Conservation (phyloP, 1,140 invertebrate genomes). For the Eciton burchellii region DNA sequence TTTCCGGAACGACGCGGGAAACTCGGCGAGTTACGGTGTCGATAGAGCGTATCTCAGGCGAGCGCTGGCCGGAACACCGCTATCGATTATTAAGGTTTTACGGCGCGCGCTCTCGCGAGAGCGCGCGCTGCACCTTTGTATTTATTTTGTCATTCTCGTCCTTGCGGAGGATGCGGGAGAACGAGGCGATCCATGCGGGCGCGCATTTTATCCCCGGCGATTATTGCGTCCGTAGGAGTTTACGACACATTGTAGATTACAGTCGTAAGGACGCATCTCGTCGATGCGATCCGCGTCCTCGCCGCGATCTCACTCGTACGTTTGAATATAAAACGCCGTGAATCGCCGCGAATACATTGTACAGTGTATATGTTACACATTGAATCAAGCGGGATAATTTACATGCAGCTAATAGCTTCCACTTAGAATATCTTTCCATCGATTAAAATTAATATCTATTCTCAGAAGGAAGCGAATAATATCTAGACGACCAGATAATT, state of each 20-base stretch:
- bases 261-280: slow-evolving; percentile 13
- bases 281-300: slow-evolving; percentile 17
- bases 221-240: slow-evolving; percentile 19
- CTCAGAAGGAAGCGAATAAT: not conserved
- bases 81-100: slow-evolving; percentile 15
- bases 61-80: too few species aligned
- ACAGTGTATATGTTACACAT: too few species aligned
- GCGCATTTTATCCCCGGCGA: slow-evolving; percentile 2
- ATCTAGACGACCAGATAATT: slow-evolving; percentile 9
- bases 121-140: not conserved
- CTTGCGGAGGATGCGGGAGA: slow-evolving; percentile 31
- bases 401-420: slow-evolving; percentile 18
- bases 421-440: not conserved
- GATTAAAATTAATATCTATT: slow-evolving; percentile 15
- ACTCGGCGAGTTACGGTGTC: too few species aligned
- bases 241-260: slow-evolving; percentile 45
- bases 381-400: slow-evolving; percentile 32
- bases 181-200: slow-evolving; percentile 29
- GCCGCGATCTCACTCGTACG: slow-evolving; percentile 11
- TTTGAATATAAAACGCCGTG: slow-evolving; percentile 19
- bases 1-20: too few species aligned
- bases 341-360: slow-evolving; percentile 13
- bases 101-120: not conserved
- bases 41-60: too few species aligned
- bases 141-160: slow-evolving; percentile 14